Conservation (phyloP, 2,797 vertebrate species). For the Tauraco hartlaubi region DNA sequence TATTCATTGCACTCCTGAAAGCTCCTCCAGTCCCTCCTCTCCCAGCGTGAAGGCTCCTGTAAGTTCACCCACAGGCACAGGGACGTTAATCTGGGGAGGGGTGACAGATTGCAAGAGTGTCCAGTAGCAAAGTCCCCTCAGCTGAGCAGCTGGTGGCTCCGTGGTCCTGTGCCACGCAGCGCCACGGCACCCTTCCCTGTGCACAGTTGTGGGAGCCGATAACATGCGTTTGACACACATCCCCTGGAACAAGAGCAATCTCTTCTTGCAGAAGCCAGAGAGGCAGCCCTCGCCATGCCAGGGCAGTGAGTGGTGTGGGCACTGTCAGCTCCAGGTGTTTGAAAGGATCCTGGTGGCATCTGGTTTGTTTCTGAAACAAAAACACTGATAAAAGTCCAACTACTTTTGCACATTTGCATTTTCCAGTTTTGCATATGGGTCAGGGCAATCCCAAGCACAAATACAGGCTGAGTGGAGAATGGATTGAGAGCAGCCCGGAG, state of each 20-base stretch:
- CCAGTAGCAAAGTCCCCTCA: not conserved
- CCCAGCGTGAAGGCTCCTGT: not conserved
- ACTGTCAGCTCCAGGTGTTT: not conserved
- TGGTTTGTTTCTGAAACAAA: not conserved
- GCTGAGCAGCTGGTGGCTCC: not conserved
- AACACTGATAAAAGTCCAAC: not conserved
- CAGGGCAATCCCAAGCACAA: too few species aligned
- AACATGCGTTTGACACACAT: accelerated
- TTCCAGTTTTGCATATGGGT: not conserved
- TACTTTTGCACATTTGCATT: not conserved
- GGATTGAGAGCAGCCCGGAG: too few species aligned
- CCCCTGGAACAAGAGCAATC: not conserved
- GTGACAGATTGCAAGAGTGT: not conserved
- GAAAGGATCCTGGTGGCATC: not conserved
- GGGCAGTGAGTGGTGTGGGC: accelerated
- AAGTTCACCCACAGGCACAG: accelerated
- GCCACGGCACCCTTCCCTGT: accelerated
- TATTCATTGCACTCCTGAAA: not conserved
- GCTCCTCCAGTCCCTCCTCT: not conserved
- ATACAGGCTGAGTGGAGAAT: too few species aligned
- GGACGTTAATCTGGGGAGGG: accelerated
- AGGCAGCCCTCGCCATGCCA: not conserved
- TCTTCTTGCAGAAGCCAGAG: not conserved
- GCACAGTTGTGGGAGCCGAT: accelerated
- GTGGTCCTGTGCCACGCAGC: not conserved